phyloP scores from a whole-genome alignment of 2,797 vertebrate species.

The Sebastes hubbsi region DNA sequence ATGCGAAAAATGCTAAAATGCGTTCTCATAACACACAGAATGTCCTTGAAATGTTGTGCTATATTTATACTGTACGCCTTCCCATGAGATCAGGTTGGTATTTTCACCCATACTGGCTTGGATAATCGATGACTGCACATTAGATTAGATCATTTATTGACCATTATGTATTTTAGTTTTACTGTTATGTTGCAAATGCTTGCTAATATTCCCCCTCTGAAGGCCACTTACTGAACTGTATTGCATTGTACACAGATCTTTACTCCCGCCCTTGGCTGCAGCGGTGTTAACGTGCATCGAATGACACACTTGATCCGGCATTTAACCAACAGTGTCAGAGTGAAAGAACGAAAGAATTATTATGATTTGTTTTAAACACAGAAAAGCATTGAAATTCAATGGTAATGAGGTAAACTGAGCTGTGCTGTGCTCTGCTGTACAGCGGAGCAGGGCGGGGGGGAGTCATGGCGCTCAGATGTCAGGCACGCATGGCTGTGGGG shows the following conservation, averaged over 20 bases:
- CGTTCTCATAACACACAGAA: no score
- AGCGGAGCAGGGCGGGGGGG: constrained; percentile 17
- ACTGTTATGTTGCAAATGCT: not conserved
- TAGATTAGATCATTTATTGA: not conserved
- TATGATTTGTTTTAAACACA: constrained; percentile 52
- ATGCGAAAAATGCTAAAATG: no score
- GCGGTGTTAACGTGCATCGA: constrained; percentile 10
- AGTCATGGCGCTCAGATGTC: constrained; percentile 46
- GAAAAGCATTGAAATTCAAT: constrained; percentile 51
- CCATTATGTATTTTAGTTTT: not conserved
- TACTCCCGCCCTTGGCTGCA: constrained; percentile 6
- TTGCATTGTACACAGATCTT: constrained; percentile 5
- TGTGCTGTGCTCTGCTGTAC: constrained; percentile 9
- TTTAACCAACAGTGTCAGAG: constrained; percentile 46
- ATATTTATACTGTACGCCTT: no score
- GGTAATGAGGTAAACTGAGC: constrained; percentile 62
- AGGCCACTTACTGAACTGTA: not conserved
- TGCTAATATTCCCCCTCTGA: not conserved
- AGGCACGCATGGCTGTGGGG: constrained; percentile 34
- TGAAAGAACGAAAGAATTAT: constrained; percentile 42
- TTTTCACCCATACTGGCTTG: not conserved
- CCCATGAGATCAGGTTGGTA: no score
- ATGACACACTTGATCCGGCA: constrained; percentile 47
- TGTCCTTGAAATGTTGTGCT: no score
- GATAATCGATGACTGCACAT: not conserved